phyloP scores from a whole-genome alignment of 2,888 invertebrate species.

The Chironomus riparius region DNA sequence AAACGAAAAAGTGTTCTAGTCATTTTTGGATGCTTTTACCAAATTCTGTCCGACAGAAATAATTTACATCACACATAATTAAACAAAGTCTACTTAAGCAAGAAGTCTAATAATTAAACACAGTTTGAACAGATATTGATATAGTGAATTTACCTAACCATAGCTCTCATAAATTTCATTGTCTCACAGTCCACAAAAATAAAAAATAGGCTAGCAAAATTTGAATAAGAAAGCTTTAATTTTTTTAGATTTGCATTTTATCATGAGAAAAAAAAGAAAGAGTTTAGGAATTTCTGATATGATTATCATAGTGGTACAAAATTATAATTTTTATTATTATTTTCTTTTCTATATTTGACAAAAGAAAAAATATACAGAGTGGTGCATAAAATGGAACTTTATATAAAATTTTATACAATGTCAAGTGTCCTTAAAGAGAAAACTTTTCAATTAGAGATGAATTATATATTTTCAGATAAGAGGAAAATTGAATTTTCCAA shows the following conservation, averaged over 20 bases:
- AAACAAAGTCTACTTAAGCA: neutral
- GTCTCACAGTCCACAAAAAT: too few species aligned
- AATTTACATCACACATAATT: neutral
- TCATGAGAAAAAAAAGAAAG: neutral
- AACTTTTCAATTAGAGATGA: too few species aligned
- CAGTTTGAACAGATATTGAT: neutral
- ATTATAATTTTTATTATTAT: neutral
- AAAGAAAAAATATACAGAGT: neutral
- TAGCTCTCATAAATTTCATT: too few species aligned
- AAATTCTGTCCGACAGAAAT: too few species aligned
- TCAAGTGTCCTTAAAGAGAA: neutral
- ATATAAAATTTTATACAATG: neutral
- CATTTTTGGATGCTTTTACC: too few species aligned
- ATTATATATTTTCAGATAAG: too few species aligned
- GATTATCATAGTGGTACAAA: neutral
- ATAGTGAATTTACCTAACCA: neutral
- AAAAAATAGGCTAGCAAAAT: slow-evolving; percentile 2
- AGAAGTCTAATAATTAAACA: neutral
- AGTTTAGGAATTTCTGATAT: neutral
- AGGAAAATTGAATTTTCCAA: neutral
- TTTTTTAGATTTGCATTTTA: slow-evolving; percentile 19
- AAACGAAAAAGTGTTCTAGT: too few species aligned
- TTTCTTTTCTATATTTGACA: neutral
- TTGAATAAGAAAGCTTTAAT: neutral
- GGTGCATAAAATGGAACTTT: neutral